Base-by-base conservation (phyloP, 2,113 vertebrate species). In the Rafetus swinhoei region DNA sequence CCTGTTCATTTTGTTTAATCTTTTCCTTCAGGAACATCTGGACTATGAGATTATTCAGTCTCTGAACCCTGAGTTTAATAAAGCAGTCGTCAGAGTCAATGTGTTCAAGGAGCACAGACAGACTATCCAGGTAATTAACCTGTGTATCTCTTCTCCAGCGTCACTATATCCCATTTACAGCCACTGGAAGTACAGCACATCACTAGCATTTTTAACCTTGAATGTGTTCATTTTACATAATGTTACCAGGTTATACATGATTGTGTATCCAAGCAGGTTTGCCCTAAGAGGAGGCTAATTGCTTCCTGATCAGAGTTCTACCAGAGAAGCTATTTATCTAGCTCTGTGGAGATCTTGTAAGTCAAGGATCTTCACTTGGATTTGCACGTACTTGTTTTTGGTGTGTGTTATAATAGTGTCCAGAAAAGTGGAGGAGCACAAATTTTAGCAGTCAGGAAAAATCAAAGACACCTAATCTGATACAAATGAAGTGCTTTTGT, bases 11-110 rank as follows among this genome's bases (percentile, higher is more conserved):
- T 79, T 90, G 35, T 95, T 93, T 92, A 86, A 25, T 81, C 39
- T 55, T 82, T 4, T 87, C 59, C 94, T 65, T 50, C 88, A 99
- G 99, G 99, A 99, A 88, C 99, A 99, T 91, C 97, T 99, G 55
- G 99, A 99, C 96, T 99, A 99, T 90, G 99, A 99, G 97, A 99
- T 99, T 39, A 98, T 99, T 95, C 99, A 99, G 97, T 99, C 99
- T 52, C 97, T 99, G 90, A 99, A 99, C 88, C 99, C 99, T 0
- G 99, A 99, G 94, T 99, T 99, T 97, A 99, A 99, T 98, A 99
- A 99, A 97, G 99, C 99, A 1, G 99, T 99, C 84, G 99, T 99
- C 87, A 97, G 99, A 84, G 99, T 99, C 79, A 99, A 99, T 22
- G 98, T 99, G 69, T 99, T 99, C 97, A 99, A 99, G 93, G 99